Evolutionary conservation across 2,888 invertebrate genomes (phyloP).

Genomic region (Xanthia icteritia): DNA sequence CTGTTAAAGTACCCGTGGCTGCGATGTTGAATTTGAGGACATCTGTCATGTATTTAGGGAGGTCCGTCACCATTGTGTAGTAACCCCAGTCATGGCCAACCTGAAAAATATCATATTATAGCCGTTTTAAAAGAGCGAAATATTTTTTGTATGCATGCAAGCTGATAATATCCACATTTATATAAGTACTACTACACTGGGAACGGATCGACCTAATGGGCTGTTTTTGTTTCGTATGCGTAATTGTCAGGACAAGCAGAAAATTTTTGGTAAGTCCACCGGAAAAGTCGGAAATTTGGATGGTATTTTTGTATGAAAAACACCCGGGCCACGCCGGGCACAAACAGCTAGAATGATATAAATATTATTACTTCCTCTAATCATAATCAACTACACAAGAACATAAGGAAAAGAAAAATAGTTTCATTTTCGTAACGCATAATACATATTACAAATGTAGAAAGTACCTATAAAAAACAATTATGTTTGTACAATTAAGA

Average conservation of each 20-base stretch:
- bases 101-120: slow-evolving; percentile 67
- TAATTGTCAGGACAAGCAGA: too few relatives aligned
- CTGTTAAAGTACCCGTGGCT: slow-evolving; percentile 91
- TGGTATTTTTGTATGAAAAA: too few relatives aligned
- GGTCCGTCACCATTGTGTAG: slow-evolving; percentile 93
- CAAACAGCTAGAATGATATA: too few relatives aligned
- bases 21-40: slow-evolving; percentile 92
- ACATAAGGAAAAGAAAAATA: neutral
- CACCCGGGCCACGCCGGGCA: too few relatives aligned
- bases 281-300: too few relatives aligned
- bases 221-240: too few relatives aligned
- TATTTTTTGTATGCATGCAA: neutral
- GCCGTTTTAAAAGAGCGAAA: neutral
- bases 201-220: too few relatives aligned
- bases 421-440: too few relatives aligned
- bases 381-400: neutral
- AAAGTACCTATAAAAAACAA: neutral
- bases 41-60: slow-evolving; percentile 93
- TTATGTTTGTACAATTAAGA: neutral
- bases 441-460: neutral
- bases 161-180: too few relatives aligned
- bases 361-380: neutral
- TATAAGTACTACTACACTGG: too few relatives aligned
- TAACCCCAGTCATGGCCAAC: slow-evolving; percentile 92
- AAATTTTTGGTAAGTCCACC: too few relatives aligned